A percentile compares a stretch with the other conserved stretches of the same genome.
These are phyloP conservation scores for Chrysolina oricalcia DNA, from an alignment of 2,888 invertebrate genomes.

Conservation along the genomic window DNA sequence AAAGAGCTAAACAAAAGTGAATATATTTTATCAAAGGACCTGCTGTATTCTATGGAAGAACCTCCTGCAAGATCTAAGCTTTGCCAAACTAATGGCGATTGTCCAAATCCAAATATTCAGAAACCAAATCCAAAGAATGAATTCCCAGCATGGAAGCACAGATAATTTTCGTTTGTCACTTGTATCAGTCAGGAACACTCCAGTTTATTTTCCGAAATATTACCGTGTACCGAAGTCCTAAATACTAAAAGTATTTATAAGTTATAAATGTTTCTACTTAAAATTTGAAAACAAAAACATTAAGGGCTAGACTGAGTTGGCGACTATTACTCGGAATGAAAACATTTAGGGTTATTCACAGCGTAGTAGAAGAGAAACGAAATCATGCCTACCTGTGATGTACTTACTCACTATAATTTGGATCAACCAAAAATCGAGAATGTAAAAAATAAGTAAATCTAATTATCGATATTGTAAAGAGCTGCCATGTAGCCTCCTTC, in stretches of 20 bases:
- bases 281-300: constrained; percentile 49
- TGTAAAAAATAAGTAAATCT: neutral
- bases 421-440: neutral
- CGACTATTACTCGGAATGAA: constrained; percentile 13
- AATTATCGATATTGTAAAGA: neutral
- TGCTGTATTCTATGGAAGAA: too few species aligned
- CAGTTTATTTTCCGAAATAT: constrained; percentile 43
- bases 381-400: constrained; percentile 14
- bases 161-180: neutral
- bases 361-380: neutral
- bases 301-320: constrained; percentile 39
- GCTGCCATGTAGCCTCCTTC: constrained; percentile 16
- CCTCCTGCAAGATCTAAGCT: too few species aligned
- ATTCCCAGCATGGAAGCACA: constrained; percentile 8
- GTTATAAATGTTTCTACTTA: constrained; percentile 36
- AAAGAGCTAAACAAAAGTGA: too few species aligned
- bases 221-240: constrained; percentile 39
- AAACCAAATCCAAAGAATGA: neutral
- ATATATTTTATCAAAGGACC: too few species aligned
- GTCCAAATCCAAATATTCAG: too few species aligned
- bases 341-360: neutral
- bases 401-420: constrained; percentile 13
- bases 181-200: constrained; percentile 27
- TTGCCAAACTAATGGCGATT: too few species aligned
- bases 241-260: constrained; percentile 39